A percentile compares a stretch with the other conserved stretches of the same genome.
phyloP scores from a whole-genome alignment of 2,113 vertebrate genomes.

The Aviceda subcristata region DNA sequence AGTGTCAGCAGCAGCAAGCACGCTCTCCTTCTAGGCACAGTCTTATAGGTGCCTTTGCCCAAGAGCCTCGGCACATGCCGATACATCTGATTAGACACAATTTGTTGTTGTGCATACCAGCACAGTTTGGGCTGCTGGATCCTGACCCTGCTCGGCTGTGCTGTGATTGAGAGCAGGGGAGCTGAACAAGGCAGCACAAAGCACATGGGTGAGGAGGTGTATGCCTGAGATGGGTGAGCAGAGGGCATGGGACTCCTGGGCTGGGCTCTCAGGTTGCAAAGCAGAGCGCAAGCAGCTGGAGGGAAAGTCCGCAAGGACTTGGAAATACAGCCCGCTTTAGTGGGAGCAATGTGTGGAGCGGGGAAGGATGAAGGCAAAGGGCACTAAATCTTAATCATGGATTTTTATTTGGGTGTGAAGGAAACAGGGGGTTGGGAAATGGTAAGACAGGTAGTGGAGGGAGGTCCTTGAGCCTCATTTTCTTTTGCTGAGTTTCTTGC shows the following conservation, averaged over 20 bases:
- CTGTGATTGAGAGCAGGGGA: neutral
- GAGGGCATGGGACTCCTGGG: neutral
- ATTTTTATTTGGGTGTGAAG: neutral
- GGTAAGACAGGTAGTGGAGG: neutral
- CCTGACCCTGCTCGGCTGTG: neutral
- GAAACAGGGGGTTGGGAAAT: neutral
- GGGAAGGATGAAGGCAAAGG: constrained; percentile 7
- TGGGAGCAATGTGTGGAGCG: neutral
- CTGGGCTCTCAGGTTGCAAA: neutral
- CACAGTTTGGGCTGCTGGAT: neutral
- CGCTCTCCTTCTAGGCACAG: neutral
- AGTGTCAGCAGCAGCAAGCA: neutral
- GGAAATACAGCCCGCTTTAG: neutral
- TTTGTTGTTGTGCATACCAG: neutral
- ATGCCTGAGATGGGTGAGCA: neutral
- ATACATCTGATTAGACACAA: neutral
- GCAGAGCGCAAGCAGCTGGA: neutral
- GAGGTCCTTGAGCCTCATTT: constrained; percentile 11
- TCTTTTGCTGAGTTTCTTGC: constrained; percentile 32
- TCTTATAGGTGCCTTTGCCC: neutral
- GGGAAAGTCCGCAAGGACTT: neutral
- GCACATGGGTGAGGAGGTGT: neutral
- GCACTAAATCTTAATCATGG: neutral
- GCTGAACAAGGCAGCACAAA: neutral
- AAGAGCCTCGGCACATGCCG: neutral